Conservation (phyloP, 2,888 invertebrate genomes). For the Gandaritis pyraliata region DNA sequence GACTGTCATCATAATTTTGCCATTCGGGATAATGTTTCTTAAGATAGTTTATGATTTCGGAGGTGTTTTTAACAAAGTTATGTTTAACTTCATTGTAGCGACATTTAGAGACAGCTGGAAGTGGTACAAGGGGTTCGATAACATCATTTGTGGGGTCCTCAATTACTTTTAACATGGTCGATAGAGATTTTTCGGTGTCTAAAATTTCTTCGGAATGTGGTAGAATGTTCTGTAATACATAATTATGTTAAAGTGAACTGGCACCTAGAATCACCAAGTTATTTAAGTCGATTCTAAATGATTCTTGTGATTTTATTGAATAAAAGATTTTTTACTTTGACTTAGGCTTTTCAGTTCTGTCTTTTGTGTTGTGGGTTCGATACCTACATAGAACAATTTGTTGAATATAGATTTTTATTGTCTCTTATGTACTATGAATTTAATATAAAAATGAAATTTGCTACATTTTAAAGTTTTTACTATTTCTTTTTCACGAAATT, state of each 20-base stretch:
- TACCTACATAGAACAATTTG: no score
- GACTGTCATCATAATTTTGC: constrained; percentile 36
- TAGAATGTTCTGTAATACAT: constrained; percentile 10
- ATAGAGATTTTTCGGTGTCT: constrained; percentile 4
- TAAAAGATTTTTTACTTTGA: no score
- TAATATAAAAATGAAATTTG: no score
- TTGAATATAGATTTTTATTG: no score
- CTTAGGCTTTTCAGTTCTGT: no score
- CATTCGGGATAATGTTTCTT: constrained; percentile 56
- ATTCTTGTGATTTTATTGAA: no score
- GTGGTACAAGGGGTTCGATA: background rate
- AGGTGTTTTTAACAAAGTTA: constrained; percentile 45
- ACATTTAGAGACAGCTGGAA: background rate
- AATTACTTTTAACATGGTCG: constrained; percentile 7
- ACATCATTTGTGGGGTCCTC: constrained; percentile 5
- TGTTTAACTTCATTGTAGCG: background rate
- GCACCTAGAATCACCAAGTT: no score
- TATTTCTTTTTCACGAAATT: background rate
- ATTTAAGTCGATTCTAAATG: no score
- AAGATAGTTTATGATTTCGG: constrained; percentile 53
- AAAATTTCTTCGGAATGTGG: constrained; percentile 7
- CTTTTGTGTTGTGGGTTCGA: no score
- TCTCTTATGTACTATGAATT: no score
- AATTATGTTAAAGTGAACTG: no score
- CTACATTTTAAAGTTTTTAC: no score